Conservation (phyloP, 2,888 invertebrate species). For the Epinotia brunnichana region DNA sequence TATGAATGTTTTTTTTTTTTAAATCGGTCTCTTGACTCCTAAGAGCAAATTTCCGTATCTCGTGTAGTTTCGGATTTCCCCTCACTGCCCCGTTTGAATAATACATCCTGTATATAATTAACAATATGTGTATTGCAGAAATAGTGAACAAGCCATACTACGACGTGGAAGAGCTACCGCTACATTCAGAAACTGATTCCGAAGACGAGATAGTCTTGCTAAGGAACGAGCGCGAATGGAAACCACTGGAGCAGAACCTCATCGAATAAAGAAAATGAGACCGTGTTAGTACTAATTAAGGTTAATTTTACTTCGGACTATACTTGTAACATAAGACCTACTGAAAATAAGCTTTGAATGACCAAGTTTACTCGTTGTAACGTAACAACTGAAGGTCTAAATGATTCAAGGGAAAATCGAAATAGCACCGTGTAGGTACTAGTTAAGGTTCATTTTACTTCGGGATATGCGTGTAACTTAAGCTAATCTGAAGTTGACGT, state of each 20-base stretch:
- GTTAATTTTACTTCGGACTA: neutral
- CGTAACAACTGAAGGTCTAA: neutral
- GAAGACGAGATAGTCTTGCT: conserved; percentile 85
- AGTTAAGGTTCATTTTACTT: neutral
- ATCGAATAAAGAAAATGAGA: conserved; percentile 13
- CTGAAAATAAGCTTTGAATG: neutral
- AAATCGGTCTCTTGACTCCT: too few species aligned
- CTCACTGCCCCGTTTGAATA: too few species aligned
- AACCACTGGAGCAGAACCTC: conserved; percentile 24
- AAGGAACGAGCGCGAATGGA: conserved; percentile 68
- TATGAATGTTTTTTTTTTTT: too few species aligned
- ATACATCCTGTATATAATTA: too few species aligned
- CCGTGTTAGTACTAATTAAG: neutral
- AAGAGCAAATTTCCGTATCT: too few species aligned
- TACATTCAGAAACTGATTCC: conserved; percentile 82
- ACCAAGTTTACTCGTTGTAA: neutral
- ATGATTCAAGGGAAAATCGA: neutral
- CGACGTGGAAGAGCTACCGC: conserved; percentile 87
- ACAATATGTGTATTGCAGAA: conserved; percentile 57
- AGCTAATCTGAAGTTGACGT: too few species aligned
- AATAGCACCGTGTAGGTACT: neutral
- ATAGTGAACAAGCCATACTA: conserved; percentile 86
- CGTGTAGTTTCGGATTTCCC: too few species aligned
- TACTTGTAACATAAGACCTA: neutral
- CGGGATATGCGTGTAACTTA: neutral